Evolutionary conservation across 2,113 vertebrate genomes (phyloP), one percentile per base, ranked within the genome.

Genomic region (Hippocampus comes): DNA sequence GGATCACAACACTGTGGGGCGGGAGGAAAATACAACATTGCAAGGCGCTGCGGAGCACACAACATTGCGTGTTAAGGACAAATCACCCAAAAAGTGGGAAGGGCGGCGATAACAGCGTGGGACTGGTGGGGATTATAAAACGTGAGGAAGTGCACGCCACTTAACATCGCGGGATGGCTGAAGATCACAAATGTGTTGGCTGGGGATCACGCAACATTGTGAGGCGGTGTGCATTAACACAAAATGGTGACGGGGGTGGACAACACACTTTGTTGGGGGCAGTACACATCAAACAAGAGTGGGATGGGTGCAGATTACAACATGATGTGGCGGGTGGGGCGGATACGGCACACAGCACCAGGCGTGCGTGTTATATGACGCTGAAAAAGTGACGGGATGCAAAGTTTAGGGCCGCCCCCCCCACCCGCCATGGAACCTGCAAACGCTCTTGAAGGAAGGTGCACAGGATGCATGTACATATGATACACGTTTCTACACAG

Each of bases 401-500:
- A 66, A 70, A 75, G 84, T 9, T 56, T 23, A 2, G 18, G 18
- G 18, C 49, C 4, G 65, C 71, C 81, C n/a, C n/a, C n/a, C n/a
- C n/a, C n/a, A n/a, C n/a, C n/a, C n/a, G n/a, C n/a, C n/a, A n/a
- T 3, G 27, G 15, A 18, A 61, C 15, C 59, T 34, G 68, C 72
- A 75, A 77, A 75, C 79, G 77, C 69, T 11, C 11, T 23, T 14
- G 21, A 66, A 10, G 65, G 25, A 46, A 80, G 77, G 78, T 80
- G 80, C 88, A 89, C 87, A 88, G 86, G 83, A 88, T 88, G 86
- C 89, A 90, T 90, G 85, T 89, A 90, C 88, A 91, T 88, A 90
- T 91, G 86, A 88, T 89, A 89, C 86, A 90, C 78, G 75, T 88
- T 86, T 89, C 86, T 88, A 91, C 88, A 87, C 88, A 87, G 90